These are phyloP conservation scores for Fratercula arctica DNA, from an alignment of 2,797 vertebrate genomes.

Conservation along the genomic window DNA sequence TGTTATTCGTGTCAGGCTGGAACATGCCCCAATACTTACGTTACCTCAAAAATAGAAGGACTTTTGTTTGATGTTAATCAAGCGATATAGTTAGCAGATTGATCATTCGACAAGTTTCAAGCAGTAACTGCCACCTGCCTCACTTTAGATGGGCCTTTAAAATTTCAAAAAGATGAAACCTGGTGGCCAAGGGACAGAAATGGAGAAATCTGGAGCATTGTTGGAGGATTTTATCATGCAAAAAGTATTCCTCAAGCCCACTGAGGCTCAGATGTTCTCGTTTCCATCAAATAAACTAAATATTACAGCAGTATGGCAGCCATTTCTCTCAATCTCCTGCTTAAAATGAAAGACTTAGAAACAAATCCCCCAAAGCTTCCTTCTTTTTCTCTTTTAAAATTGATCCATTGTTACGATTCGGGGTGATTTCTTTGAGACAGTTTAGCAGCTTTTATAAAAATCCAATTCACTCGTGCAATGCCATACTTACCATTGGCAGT, in stretches of 20 bases:
- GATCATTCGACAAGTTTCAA: constrained; percentile 1
- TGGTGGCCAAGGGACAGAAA: not conserved
- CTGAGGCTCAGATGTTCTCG: not conserved
- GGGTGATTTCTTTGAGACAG: not conserved
- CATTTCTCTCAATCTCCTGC: not conserved
- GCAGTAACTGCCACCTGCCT: not conserved
- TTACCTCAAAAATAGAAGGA: not conserved
- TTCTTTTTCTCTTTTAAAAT: not conserved
- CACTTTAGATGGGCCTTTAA: not conserved
- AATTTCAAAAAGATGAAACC: not conserved
- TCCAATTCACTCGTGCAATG: not conserved
- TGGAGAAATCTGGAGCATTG: not conserved
- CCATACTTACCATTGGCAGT: constrained; percentile 86
- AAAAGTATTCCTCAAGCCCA: not conserved
- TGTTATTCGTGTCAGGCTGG: not conserved
- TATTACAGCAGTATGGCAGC: not conserved
- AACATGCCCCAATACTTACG: not conserved
- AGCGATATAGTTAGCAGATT: not conserved
- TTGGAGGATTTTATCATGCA: not conserved
- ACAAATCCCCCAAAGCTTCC: not conserved
- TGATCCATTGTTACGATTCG: not conserved
- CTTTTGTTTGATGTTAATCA: constrained; percentile 27
- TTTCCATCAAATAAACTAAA: not conserved
- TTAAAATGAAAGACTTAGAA: not conserved
- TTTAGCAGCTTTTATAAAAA: not conserved